These are phyloP conservation scores for Mastacembelus armatus DNA, from an alignment of 2,797 vertebrate species.

Conservation along the genomic window DNA sequence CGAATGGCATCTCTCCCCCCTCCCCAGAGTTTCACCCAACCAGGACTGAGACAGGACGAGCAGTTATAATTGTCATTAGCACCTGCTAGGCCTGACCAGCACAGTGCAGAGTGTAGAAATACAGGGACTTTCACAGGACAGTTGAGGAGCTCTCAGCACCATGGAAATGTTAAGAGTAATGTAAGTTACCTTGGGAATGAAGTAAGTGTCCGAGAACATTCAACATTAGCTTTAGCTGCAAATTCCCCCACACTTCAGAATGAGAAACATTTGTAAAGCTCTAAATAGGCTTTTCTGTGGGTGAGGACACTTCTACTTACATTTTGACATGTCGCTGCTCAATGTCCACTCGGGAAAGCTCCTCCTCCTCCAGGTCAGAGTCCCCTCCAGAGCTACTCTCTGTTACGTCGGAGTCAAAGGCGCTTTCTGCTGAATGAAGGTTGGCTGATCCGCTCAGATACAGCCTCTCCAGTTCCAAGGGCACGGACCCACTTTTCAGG, in stretches of 20 bases:
- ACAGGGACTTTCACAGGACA: conserved; percentile 40
- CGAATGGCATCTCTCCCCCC: conserved; percentile 49
- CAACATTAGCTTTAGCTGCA: background rate
- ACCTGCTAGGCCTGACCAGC: conserved; percentile 54
- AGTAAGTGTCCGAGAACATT: background rate
- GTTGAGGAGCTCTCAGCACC: conserved; percentile 11
- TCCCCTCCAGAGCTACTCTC: conserved; percentile 98
- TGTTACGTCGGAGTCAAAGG: conserved; percentile 96
- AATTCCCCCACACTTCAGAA: background rate
- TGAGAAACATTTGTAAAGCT: background rate
- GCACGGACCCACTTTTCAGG: conserved; percentile 90
- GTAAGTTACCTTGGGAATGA: background rate
- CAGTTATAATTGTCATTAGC: conserved; percentile 65
- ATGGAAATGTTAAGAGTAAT: conserved; percentile 3
- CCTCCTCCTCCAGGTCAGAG: conserved; percentile 95
- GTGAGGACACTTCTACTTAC: conserved; percentile 85
- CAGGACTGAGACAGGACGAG: conserved; percentile 41
- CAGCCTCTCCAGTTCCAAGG: conserved; percentile 92
- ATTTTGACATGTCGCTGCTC: conserved; percentile 93
- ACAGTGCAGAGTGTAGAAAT: conserved; percentile 29
- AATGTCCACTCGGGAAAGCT: conserved; percentile 90
- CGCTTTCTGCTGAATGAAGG: conserved; percentile 89
- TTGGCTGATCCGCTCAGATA: conserved; percentile 92
- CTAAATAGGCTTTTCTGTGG: background rate
- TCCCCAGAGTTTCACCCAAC: conserved; percentile 65